These are phyloP conservation scores for Gandaritis pyraliata DNA, from an alignment of 2,888 invertebrate species.

Conservation along the genomic window DNA sequence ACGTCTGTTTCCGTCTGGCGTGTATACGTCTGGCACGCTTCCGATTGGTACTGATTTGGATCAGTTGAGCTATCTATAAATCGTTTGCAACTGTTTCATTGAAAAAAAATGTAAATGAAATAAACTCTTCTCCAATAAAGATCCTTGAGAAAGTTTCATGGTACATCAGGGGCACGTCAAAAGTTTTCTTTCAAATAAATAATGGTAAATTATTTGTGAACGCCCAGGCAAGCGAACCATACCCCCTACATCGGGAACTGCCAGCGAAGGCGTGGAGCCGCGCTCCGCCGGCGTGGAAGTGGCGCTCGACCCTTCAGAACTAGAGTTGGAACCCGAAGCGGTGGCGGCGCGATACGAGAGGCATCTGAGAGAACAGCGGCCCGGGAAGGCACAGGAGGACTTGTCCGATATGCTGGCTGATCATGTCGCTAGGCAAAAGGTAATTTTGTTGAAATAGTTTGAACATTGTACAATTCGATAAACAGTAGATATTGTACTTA, in stretches of 20 bases:
- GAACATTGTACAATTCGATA: too few species aligned
- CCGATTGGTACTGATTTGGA: too few species aligned
- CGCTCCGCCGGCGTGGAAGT: constrained; percentile 92
- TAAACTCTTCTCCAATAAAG: too few species aligned
- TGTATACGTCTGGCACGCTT: too few species aligned
- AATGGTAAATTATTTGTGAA: not conserved
- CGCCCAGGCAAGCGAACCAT: constrained; percentile 58
- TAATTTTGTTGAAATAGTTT: constrained; percentile 54
- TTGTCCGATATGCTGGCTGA: constrained; percentile 99
- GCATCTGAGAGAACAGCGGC: constrained; percentile 96
- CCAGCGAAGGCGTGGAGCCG: constrained; percentile 44
- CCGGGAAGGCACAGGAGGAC: constrained; percentile 93
- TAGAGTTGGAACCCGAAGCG: constrained; percentile 97
- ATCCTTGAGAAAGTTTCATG: too few species aligned
- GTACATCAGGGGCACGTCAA: too few species aligned
- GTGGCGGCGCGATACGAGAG: constrained; percentile 98
- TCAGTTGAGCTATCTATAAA: too few species aligned
- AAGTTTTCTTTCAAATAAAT: too few species aligned
- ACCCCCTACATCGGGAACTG: constrained; percentile 50
- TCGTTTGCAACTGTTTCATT: too few species aligned
- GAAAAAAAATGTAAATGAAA: too few species aligned
- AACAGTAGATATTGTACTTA: too few species aligned
- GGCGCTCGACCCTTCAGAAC: constrained; percentile 98
- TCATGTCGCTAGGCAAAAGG: constrained; percentile 98
- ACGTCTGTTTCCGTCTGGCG: too few species aligned